These are phyloP conservation scores for Celastrina argiolus DNA, from an alignment of 2,888 invertebrate genomes.

Conservation along the genomic window DNA sequence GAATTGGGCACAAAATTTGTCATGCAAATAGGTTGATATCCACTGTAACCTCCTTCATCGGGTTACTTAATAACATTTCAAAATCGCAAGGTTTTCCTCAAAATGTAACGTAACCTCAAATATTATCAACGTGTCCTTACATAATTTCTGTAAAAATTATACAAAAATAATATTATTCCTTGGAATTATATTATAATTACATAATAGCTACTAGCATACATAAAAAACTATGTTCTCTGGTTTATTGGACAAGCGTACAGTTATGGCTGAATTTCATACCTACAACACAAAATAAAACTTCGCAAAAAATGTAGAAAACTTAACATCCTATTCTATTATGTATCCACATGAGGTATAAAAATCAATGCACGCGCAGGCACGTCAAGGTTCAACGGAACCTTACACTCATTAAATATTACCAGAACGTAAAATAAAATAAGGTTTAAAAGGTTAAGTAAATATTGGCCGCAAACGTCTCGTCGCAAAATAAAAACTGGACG, in stretches of 20 bases:
- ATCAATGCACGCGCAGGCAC: neutral
- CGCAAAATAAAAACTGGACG: neutral
- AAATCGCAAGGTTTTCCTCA: neutral
- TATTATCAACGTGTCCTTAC: neutral
- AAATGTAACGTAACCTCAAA: neutral
- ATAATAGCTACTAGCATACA: no score
- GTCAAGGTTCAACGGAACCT: neutral
- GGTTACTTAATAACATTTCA: neutral
- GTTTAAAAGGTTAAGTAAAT: constrained; percentile 12
- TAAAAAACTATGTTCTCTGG: no score
- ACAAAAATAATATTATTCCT: neutral
- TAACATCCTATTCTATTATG: neutral
- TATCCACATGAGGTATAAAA: neutral
- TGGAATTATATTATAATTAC: no score
- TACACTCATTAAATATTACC: constrained; percentile 4
- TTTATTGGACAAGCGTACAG: no score
- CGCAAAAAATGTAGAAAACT: no score
- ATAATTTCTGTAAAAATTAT: neutral
- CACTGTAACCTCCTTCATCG: neutral
- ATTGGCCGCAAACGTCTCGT: neutral
- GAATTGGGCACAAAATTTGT: neutral
- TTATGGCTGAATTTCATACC: no score
- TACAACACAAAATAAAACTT: no score
- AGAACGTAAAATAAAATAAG: neutral
- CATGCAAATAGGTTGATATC: neutral